These are phyloP conservation scores for Acanthisitta chloris DNA, from an alignment of 2,113 vertebrate species.

Conservation along the genomic window DNA sequence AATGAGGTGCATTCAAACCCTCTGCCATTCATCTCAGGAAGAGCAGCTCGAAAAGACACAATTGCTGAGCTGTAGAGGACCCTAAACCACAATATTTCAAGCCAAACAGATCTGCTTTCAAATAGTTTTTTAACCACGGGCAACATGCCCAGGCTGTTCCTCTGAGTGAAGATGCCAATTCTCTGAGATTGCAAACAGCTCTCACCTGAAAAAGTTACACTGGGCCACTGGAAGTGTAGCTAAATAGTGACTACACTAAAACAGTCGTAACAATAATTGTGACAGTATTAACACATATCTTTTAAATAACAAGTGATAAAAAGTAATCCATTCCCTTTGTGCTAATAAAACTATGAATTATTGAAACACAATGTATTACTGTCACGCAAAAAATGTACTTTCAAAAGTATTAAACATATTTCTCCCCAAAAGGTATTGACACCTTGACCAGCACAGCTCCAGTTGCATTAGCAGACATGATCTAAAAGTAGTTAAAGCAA, in stretches of 20 bases:
- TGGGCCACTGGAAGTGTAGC: neutral
- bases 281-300: neutral
- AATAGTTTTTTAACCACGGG: neutral
- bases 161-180: neutral
- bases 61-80: neutral
- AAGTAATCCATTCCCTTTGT: neutral
- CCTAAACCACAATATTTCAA: neutral
- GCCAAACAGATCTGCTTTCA: constrained; percentile 1
- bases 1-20: neutral
- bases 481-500: neutral
- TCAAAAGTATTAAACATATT: neutral
- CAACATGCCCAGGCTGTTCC: neutral
- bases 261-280: neutral
- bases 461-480: neutral
- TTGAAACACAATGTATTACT: neutral
- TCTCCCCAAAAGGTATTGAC: neutral
- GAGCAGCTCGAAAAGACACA: neutral
- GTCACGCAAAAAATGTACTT: neutral
- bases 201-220: neutral
- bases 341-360: neutral
- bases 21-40: neutral
- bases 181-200: neutral
- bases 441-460: neutral
- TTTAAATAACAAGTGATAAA: neutral
- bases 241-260: neutral